phyloP scores from a whole-genome alignment of 2,113 vertebrate genomes.

The Gallinago undulata region DNA sequence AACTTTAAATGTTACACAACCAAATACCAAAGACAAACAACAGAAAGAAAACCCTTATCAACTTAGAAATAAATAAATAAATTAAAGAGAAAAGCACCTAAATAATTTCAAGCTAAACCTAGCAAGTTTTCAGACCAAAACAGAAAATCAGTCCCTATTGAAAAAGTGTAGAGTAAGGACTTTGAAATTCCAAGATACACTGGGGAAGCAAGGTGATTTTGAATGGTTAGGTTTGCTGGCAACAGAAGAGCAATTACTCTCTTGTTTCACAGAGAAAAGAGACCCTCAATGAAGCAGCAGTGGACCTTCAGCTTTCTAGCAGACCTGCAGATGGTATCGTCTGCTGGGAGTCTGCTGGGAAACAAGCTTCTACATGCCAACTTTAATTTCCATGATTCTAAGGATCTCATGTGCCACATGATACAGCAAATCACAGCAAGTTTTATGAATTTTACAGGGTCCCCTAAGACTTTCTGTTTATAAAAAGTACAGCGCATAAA shows the following conservation, averaged over 20 bases:
- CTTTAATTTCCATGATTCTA: not conserved
- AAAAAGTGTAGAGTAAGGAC: not conserved
- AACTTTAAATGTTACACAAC: not conserved
- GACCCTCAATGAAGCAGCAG: rapidly evolving
- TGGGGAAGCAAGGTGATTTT: not conserved
- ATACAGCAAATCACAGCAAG: not conserved
- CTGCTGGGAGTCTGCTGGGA: not conserved
- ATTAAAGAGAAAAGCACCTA: not conserved
- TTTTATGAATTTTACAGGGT: not conserved
- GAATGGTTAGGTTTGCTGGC: not conserved
- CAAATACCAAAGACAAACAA: not conserved
- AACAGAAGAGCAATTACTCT: not conserved
- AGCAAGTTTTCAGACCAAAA: not conserved
- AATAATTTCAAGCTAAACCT: not conserved
- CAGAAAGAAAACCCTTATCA: not conserved
- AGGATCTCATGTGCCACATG: not conserved
- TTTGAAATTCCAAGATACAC: not conserved
- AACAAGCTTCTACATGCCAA: not conserved
- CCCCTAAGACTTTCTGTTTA: not conserved
- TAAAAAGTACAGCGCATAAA: not conserved
- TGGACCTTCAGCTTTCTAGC: not conserved
- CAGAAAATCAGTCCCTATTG: not conserved
- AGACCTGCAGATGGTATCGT: not conserved
- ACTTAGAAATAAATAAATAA: not conserved
- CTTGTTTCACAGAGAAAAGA: not conserved